phyloP scores from a whole-genome alignment of 1,140 invertebrate genomes.

The Bombus vancouverensis region DNA sequence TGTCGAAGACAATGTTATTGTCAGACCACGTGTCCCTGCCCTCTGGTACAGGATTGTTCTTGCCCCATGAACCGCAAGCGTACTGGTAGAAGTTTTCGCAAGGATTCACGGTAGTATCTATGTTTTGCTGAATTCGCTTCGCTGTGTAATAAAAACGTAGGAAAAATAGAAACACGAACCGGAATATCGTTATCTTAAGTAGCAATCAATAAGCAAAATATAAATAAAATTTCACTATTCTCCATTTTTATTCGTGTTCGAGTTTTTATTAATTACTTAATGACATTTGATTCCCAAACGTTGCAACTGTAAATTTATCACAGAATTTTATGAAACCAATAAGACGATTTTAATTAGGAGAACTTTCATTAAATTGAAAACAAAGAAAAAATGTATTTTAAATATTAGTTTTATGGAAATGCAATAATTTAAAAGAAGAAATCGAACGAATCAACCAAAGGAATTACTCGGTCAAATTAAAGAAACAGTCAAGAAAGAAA shows the following conservation, averaged over 20 bases:
- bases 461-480: neutral
- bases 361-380: too few relatives aligned
- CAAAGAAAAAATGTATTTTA: neutral
- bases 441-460: neutral
- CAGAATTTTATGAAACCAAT: too few relatives aligned
- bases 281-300: too few relatives aligned
- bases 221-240: too few relatives aligned
- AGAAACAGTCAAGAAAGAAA: neutral
- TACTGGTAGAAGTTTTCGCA: slow-evolving; percentile 47
- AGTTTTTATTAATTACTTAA: too few relatives aligned
- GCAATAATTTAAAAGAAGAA: too few relatives aligned
- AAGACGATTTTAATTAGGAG: too few relatives aligned
- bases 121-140: neutral
- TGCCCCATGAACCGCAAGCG: slow-evolving; percentile 29
- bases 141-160: neutral
- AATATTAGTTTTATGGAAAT: neutral
- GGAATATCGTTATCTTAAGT: neutral
- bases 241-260: too few relatives aligned
- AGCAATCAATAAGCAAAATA: too few relatives aligned
- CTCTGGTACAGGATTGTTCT: slow-evolving; percentile 27
- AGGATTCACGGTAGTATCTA: slow-evolving; percentile 8
- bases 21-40: slow-evolving; percentile 26
- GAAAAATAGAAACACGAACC: neutral
- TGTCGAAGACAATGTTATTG: neutral
- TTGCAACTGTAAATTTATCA: too few relatives aligned